These are phyloP conservation scores for Thermophis baileyi DNA, from an alignment of 2,113 vertebrate genomes.

Conservation along the genomic window DNA sequence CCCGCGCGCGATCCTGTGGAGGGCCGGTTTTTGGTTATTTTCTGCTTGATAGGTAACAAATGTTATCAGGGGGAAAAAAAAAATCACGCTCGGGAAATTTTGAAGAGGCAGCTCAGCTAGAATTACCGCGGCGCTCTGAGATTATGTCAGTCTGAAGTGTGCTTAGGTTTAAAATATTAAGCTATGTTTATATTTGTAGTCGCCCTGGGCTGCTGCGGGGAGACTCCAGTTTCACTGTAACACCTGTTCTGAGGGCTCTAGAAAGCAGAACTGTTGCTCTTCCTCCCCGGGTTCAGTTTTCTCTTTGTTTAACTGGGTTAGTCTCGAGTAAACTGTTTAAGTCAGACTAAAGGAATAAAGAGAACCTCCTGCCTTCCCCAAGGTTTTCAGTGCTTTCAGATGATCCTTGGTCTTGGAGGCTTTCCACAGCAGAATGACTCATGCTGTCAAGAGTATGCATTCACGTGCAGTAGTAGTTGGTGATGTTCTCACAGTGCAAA, in stretches of 20 bases:
- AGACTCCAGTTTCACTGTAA: neutral
- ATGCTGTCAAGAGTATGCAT: slow-evolving; percentile 8
- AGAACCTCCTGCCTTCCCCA: neutral
- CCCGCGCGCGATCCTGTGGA: neutral
- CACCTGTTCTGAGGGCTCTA: neutral
- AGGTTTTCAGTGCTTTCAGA: neutral
- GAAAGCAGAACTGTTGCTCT: neutral
- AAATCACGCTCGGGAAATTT: neutral
- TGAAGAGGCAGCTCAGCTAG: neutral
- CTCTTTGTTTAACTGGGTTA: neutral
- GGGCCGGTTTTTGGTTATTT: neutral
- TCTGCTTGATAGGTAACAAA: neutral
- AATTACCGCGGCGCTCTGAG: neutral
- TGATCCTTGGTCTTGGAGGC: neutral
- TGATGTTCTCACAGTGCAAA: neutral
- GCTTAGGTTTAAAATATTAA: neutral
- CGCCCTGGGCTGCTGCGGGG: neutral
- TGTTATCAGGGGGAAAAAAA: too few relatives aligned
- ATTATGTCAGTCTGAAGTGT: neutral
- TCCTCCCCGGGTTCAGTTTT: neutral
- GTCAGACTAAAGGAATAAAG: slow-evolving; percentile 9
- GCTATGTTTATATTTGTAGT: neutral
- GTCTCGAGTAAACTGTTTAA: neutral
- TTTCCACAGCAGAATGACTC: neutral
- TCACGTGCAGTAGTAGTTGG: neutral